Base-by-base conservation (phyloP, 2,888 invertebrate genomes). In the Mechanitis mazaeus region DNA sequence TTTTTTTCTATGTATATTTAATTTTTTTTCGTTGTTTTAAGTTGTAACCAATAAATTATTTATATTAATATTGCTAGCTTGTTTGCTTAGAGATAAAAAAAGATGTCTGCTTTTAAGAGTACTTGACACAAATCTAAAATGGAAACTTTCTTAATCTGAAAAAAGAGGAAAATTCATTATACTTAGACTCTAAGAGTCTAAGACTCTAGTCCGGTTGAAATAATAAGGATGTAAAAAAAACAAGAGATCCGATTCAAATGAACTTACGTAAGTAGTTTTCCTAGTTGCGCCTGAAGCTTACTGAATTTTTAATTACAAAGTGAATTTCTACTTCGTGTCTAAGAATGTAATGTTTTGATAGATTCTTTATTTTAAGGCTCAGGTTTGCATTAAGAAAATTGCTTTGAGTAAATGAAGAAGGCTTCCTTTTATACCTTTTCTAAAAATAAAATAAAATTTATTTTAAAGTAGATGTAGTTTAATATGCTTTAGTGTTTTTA, bases 281-380 rank as follows among this genome's bases (percentile, higher is more conserved):
- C 75, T 75, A 72, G 75, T 80, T 74, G 72, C 69, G 71, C 68
- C 72, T 72, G 74, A 77, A 80, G 75, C 77, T 76, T 70, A 79
- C 74, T 86, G 83, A 86, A 87, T 86, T 84, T 83, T 85, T 86
- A 86, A 87, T 85, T 84, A 80, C 77, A 79, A 73, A 74, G 77
- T 80, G 75, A 80, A 83, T 84, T 86, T 80, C 81, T 82, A 83
- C 84, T 87, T 84, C 82, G 77, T 83, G 79, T 83, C 80, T 75
- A 75, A 71, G 69, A 77, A 72, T 71, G 72, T 70, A 72, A 73
- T 77, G 81, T 82, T 75, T 72, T 75, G 9, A 31, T 31, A 50
- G 31, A 31, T 50, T 50, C 50, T 42, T 42, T 42, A 42, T 42
- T 42, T 42, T 42, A 42, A 9, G 4, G 3, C 7, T 7, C 42